phyloP scores from a whole-genome alignment of 2,888 invertebrate species.

The Dryadula phaetusa region DNA sequence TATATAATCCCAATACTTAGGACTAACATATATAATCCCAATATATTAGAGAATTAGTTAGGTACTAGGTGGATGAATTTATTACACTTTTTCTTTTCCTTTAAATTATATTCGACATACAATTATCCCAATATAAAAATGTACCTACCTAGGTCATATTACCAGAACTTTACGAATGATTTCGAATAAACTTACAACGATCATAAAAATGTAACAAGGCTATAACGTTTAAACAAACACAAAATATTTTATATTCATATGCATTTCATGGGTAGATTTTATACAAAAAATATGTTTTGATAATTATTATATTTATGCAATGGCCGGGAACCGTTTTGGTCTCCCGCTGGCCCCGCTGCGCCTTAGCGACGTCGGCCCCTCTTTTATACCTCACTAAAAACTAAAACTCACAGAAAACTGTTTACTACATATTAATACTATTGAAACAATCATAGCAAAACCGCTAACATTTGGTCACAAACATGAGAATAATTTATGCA shows the following conservation, averaged over 20 bases:
- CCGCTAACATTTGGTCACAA: constrained; percentile 14
- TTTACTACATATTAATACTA: constrained; percentile 54
- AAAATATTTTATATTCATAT: constrained; percentile 39
- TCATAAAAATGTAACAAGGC: constrained; percentile 32
- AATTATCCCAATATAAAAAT: neutral
- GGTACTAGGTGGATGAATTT: too few species aligned
- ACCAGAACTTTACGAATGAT: neutral
- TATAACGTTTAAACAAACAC: constrained; percentile 36
- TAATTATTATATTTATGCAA: constrained; percentile 73
- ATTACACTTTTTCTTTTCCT: neutral
- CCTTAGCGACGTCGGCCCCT: constrained; percentile 63
- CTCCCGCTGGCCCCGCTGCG: constrained; percentile 67
- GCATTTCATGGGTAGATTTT: constrained; percentile 43
- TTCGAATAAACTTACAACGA: neutral
- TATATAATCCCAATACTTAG: too few species aligned
- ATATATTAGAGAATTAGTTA: too few species aligned
- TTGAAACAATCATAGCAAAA: constrained; percentile 13
- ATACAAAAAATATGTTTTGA: constrained; percentile 56
- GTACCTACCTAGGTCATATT: neutral
- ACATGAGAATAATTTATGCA: constrained; percentile 19
- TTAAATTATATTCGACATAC: neutral
- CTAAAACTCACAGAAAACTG: constrained; percentile 58
- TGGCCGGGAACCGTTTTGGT: constrained; percentile 58
- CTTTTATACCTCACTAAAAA: constrained; percentile 72
- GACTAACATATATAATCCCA: too few species aligned